phyloP scores from a whole-genome alignment of 1,140 invertebrate genomes.

The Ips nitidus region DNA sequence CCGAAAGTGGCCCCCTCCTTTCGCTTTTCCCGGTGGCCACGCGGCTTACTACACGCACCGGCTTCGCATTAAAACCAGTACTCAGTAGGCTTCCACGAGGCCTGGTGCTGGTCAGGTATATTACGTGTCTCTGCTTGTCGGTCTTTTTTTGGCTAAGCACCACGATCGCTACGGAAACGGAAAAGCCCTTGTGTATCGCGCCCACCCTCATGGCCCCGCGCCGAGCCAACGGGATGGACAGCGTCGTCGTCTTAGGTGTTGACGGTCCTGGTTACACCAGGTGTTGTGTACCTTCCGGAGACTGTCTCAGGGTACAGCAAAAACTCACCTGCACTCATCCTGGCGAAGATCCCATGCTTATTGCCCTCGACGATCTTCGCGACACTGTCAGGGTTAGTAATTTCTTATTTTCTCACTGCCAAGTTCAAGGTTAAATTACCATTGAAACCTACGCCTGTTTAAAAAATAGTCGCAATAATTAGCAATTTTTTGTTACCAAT shows the following conservation, averaged over 20 bases:
- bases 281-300: constrained; percentile 80
- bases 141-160: constrained; percentile 9
- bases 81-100: constrained; percentile 45
- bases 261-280: constrained; percentile 56
- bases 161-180: constrained; percentile 17
- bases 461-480: no score
- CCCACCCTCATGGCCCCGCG: constrained; percentile 32
- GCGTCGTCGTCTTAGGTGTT: constrained; percentile 31
- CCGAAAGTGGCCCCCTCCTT: constrained; percentile 53
- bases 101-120: constrained; percentile 2
- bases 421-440: constrained; percentile 24
- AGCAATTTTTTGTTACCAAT: no score
- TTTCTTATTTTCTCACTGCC: not conserved
- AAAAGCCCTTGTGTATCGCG: constrained; percentile 27
- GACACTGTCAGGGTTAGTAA: constrained; percentile 68
- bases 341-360: constrained; percentile 59
- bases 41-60: constrained; percentile 31
- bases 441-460: no score
- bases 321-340: constrained; percentile 40
- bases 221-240: constrained; percentile 40
- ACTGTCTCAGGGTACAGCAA: constrained; percentile 67
- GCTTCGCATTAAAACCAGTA: not conserved
- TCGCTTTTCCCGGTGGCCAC: constrained; percentile 44
- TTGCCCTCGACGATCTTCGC: constrained; percentile 71
- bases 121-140: not conserved